Evolutionary conservation across 2,888 invertebrate genomes (phyloP).

Genomic region (Erebia aethiops): DNA sequence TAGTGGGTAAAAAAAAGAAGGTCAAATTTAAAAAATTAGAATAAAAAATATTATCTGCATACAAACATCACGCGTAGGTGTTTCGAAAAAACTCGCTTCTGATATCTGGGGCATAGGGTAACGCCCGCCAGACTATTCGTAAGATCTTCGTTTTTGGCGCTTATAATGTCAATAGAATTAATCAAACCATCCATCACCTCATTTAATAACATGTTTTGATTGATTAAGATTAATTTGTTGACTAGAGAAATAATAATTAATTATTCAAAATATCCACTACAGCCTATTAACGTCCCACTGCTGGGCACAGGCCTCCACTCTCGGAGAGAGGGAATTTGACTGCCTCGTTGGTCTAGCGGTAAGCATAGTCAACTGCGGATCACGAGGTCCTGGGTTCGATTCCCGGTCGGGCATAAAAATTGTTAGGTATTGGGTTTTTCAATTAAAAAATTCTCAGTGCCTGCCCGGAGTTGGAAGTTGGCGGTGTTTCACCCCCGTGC

Average conservation of each 20-base stretch:
- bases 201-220: slow-evolving; percentile 14
- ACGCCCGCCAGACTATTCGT: not conserved
- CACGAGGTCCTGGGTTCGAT: too few species aligned
- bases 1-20: not conserved
- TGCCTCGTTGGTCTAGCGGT: too few species aligned
- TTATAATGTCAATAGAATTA: slow-evolving; percentile 7
- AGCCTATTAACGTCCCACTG: too few species aligned
- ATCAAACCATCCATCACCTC: slow-evolving; percentile 12
- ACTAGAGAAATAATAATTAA: not conserved
- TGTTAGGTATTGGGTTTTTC: too few species aligned
- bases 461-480: too few species aligned
- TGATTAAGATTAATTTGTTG: slow-evolving; percentile 9
- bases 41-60: not conserved
- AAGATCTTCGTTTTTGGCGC: not conserved
- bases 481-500: too few species aligned
- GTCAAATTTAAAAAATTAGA: not conserved
- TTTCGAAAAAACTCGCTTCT: slow-evolving; percentile 12
- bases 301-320: too few species aligned
- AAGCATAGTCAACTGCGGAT: too few species aligned
- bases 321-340: too few species aligned
- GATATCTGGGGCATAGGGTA: slow-evolving; percentile 11
- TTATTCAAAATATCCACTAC: too few species aligned
- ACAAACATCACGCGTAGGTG: slow-evolving; percentile 15
- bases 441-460: too few species aligned
- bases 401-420: too few species aligned